Conservation (phyloP, 2,113 vertebrate genomes). For the Platanista minor region DNA sequence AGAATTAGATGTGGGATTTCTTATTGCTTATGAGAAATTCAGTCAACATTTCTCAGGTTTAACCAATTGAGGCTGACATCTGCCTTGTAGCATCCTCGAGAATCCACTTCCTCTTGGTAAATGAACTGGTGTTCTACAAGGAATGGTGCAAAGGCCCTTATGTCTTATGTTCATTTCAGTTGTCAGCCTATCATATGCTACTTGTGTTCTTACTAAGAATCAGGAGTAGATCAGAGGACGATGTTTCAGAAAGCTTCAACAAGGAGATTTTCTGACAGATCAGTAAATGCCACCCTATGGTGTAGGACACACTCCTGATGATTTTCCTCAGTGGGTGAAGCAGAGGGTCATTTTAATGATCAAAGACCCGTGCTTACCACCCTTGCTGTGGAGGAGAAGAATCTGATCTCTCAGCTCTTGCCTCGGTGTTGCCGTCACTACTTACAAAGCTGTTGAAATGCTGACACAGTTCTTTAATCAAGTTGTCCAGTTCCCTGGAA, state of each 20-base stretch:
- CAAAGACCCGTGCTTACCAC: fast-evolving
- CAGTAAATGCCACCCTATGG: fast-evolving
- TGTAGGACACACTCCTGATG: fast-evolving
- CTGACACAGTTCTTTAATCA: background rate
- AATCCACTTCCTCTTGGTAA: background rate
- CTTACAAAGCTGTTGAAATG: background rate
- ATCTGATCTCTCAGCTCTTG: background rate
- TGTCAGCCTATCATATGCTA: background rate
- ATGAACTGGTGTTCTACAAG: background rate
- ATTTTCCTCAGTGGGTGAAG: background rate
- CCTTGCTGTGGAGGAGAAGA: background rate
- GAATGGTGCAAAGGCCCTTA: background rate
- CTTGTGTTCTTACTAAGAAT: background rate
- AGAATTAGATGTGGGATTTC: background rate
- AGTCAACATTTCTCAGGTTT: background rate
- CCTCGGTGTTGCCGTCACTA: background rate
- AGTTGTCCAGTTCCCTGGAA: background rate
- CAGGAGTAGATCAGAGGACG: background rate
- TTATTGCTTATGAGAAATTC: background rate
- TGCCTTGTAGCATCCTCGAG: background rate
- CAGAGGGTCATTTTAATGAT: background rate
- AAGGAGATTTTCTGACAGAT: too few species aligned
- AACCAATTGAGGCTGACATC: background rate
- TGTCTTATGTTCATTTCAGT: background rate
- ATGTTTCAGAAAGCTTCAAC: background rate